These are phyloP conservation scores for Coccyzus lansbergi DNA, from an alignment of 2,797 vertebrate species.

Conservation along the genomic window DNA sequence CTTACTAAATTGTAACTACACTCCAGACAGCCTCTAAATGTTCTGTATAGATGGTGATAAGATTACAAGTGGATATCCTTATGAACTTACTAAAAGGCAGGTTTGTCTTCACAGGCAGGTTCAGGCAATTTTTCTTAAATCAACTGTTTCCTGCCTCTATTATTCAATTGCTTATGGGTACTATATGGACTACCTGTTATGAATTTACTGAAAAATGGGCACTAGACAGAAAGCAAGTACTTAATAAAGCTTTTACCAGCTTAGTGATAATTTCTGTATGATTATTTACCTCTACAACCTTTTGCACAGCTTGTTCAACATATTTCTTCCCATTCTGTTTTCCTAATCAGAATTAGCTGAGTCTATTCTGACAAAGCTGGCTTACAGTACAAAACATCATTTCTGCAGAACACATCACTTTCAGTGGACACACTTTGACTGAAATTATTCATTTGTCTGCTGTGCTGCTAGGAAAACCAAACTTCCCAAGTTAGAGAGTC, in stretches of 20 bases:
- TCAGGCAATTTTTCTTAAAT: not conserved
- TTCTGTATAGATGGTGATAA: not conserved
- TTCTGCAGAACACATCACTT: not conserved
- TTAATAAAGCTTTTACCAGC: not conserved
- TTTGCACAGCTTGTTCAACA: not conserved
- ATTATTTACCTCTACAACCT: constrained; percentile 21
- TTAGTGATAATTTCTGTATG: not conserved
- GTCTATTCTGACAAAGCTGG: not conserved
- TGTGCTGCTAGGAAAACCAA: not conserved
- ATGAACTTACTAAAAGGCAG: not conserved
- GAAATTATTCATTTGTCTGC: not conserved
- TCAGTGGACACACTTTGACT: not conserved
- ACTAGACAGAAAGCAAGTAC: not conserved
- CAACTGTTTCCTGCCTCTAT: not conserved
- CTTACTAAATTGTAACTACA: not conserved
- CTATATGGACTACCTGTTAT: not conserved
- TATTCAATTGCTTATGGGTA: not conserved
- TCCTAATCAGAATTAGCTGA: not conserved
- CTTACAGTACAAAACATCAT: not conserved
- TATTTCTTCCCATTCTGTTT: not conserved
- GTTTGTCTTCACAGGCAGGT: not conserved
- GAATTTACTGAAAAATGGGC: not conserved
- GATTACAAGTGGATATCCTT: not conserved
- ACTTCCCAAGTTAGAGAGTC: not conserved
- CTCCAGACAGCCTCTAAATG: not conserved